Percentiles rank a stretch among this genome's conserved stretches.
phyloP scores from a whole-genome alignment of 1,140 invertebrate species.

The Drosophila cardini region DNA sequence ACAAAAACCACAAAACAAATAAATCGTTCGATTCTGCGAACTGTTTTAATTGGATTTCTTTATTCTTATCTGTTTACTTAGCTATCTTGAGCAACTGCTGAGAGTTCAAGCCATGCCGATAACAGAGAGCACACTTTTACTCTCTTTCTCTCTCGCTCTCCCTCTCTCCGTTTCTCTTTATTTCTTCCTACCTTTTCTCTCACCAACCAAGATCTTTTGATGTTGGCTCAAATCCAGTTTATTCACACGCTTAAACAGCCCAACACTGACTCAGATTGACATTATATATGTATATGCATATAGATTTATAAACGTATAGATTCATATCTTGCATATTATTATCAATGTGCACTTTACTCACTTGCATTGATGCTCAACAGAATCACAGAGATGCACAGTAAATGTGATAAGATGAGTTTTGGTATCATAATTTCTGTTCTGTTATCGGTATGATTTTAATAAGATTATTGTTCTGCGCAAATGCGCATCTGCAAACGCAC shows the following conservation, averaged over 20 bases:
- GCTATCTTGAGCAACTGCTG: conserved; percentile 2
- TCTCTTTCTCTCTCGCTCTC: neutral
- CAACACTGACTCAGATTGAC: conserved; percentile 1
- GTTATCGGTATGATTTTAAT: neutral
- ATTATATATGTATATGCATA: conserved; percentile 30
- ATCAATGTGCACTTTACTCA: conserved; percentile 66
- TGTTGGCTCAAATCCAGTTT: conserved; percentile 63
- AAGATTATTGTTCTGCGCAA: neutral
- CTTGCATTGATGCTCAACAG: conserved; percentile 36
- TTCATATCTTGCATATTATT: conserved; percentile 39
- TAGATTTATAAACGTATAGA: neutral
- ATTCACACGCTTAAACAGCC: conserved; percentile 1
- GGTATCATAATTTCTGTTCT: conserved; percentile 25
- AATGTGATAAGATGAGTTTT: conserved; percentile 16
- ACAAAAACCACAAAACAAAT: too few relatives aligned
- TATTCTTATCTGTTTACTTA: neutral
- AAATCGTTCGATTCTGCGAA: neutral
- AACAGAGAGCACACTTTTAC: conserved; percentile 44
- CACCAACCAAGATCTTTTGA: conserved; percentile 1
- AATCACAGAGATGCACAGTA: conserved; percentile 33
- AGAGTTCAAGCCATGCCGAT: conserved; percentile 2
- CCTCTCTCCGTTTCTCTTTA: neutral
- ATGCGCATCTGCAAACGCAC: neutral
- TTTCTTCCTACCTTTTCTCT: conserved; percentile 7
- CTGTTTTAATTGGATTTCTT: neutral